Percentiles rank a stretch among this genome's conserved stretches.
Evolutionary conservation across 2,888 invertebrate genomes (phyloP).

Genomic region (Hypsopygia costalis): DNA sequence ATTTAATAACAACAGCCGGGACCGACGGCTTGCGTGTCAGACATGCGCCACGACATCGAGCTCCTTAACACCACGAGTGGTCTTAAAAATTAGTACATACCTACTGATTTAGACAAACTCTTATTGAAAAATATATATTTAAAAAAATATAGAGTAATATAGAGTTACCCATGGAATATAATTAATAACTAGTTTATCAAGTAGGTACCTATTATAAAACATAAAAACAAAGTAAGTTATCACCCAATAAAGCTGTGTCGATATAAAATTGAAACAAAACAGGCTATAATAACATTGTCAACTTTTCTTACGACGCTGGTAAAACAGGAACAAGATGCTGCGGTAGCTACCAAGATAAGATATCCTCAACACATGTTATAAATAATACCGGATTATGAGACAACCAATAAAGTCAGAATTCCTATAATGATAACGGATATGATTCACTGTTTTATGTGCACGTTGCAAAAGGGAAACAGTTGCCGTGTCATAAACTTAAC

Average conservation of each 20-base stretch:
- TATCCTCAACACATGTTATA: conserved; percentile 41
- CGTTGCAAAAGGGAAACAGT: conserved; percentile 36
- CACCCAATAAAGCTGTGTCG: background rate
- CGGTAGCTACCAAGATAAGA: conserved; percentile 50
- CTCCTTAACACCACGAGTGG: too few species aligned
- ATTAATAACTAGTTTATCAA: too few species aligned
- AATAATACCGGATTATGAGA: conserved; percentile 49
- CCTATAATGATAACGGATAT: conserved; percentile 37
- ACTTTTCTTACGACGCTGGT: conserved; percentile 28
- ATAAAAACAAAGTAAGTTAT: too few species aligned
- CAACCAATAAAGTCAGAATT: conserved; percentile 40
- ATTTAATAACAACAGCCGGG: too few species aligned
- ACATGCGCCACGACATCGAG: too few species aligned
- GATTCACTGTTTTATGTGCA: conserved; percentile 29
- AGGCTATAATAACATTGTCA: conserved; percentile 28
- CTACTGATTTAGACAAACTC: too few species aligned
- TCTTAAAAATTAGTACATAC: too few species aligned
- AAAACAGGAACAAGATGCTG: conserved; percentile 38
- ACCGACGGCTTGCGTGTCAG: too few species aligned
- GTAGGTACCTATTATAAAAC: too few species aligned
- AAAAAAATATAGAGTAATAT: too few species aligned
- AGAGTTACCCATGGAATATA: too few species aligned
- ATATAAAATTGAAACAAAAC: conserved; percentile 9
- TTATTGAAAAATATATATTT: too few species aligned
- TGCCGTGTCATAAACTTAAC: conserved; percentile 33